Percentiles rank a stretch among this genome's conserved stretches.
These are phyloP conservation scores for Agapornis roseicollis DNA, from an alignment of 2,113 vertebrate genomes.

Conservation along the genomic window DNA sequence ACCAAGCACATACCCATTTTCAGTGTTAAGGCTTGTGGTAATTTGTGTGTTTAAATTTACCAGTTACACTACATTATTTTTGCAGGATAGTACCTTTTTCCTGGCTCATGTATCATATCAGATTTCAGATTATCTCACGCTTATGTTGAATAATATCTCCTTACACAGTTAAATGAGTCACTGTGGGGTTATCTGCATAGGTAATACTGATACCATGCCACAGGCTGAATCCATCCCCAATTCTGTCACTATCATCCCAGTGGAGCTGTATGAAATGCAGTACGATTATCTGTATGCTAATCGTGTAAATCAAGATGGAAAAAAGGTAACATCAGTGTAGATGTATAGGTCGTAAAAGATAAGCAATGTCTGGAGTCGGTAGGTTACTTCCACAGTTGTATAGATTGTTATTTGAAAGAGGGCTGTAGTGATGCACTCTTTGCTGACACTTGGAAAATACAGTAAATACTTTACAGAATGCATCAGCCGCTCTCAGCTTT, in stretches of 20 bases:
- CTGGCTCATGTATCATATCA: not conserved
- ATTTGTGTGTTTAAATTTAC: not conserved
- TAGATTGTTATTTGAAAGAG: constrained; percentile 4
- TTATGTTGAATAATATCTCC: not conserved
- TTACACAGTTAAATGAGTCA: not conserved
- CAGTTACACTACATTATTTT: not conserved
- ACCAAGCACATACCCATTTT: not conserved
- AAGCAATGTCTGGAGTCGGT: not conserved
- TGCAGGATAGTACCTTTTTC: not conserved
- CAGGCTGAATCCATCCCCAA: not conserved
- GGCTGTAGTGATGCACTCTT: not conserved
- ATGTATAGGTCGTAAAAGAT: not conserved
- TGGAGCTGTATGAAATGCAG: not conserved
- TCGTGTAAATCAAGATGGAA: not conserved
- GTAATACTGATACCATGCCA: not conserved
- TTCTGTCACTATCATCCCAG: not conserved
- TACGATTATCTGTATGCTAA: not conserved
- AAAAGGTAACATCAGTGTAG: not conserved
- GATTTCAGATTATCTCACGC: not conserved
- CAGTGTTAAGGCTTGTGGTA: not conserved
- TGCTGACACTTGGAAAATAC: not conserved
- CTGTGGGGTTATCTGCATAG: not conserved
- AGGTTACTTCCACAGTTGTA: not conserved
- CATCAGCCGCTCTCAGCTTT: not conserved
- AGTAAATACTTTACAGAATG: constrained; percentile 21